Conservation (phyloP, 2,888 invertebrate species). For the Agrotis exclamationis region DNA sequence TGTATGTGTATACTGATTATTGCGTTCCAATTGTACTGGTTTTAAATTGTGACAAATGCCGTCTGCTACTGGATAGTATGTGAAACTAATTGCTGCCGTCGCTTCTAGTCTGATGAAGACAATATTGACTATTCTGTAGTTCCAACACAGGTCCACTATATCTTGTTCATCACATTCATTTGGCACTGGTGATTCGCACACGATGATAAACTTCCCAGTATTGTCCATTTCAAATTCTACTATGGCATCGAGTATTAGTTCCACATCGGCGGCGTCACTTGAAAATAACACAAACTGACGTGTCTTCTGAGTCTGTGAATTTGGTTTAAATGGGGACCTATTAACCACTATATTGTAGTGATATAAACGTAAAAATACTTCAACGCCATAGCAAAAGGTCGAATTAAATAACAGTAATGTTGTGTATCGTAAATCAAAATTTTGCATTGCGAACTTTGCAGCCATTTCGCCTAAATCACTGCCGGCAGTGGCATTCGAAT, state of each 20-base stretch:
- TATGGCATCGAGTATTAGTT: conserved; percentile 72
- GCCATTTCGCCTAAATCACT: conserved; percentile 73
- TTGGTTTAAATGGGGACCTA: conserved; percentile 66
- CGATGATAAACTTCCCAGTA: conserved; percentile 79
- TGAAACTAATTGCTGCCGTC: conserved; percentile 70
- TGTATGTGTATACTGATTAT: conserved; percentile 25
- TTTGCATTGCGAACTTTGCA: conserved; percentile 76
- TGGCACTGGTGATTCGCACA: conserved; percentile 73
- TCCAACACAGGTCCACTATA: conserved; percentile 77
- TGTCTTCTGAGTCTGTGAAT: conserved; percentile 58
- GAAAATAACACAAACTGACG: conserved; percentile 80
- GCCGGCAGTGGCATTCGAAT: conserved; percentile 31
- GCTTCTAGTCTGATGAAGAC: conserved; percentile 72
- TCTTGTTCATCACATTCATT: conserved; percentile 76
- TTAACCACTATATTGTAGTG: conserved; percentile 74
- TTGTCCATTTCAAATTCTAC: conserved; percentile 74
- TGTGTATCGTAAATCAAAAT: conserved; percentile 79
- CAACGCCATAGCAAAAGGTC: conserved; percentile 71
- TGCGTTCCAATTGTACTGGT: conserved; percentile 69
- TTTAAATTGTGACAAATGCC: conserved; percentile 72
- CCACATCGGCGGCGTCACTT: conserved; percentile 68
- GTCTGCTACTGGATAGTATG: conserved; percentile 73
- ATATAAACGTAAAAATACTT: conserved; percentile 75
- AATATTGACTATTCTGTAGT: conserved; percentile 78
- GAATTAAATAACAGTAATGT: conserved; percentile 81